Base-by-base conservation (phyloP, 2,888 invertebrate species). In the Apoda limacodes region DNA sequence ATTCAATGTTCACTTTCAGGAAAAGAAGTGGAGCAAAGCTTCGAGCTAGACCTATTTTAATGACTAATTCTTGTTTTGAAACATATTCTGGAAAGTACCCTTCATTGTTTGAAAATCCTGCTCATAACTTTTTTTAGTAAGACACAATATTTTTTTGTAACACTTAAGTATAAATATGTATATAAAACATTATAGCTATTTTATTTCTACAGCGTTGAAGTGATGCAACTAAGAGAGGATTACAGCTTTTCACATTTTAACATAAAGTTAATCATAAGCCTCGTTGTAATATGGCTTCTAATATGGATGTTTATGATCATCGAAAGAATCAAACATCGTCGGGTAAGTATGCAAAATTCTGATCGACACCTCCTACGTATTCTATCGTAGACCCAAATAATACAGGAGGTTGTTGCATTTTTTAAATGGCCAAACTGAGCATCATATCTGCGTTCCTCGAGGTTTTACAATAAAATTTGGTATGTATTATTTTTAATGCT, bases 91-190 rank as follows among this genome's bases (percentile, higher is more conserved):
- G 49, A 22, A 35, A 23, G 2, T 78, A 70, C 43, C 78, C 78
- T 9, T 42, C 49, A 4, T 22, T 68, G 20, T 64, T 50, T 29
- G 57, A 40, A 22, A 64, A 71, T 30, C 76, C 78, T 12, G 58
- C 70, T 2, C 76, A 72, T 40, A 78, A 78, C 39, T 76, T 59
- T 48, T 78, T 78, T 44, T 78, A 60, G 78, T 78, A 52, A 48
- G 74, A n/a, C n/a, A n/a, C n/a, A n/a, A 5, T 33, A 19, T 38
- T 1, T 37, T 21, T n/a, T 38, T 19, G 21, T 17, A 17, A 17
- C 7, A 6, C 17, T 17, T 17, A 17, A 6, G 17, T 17, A 17
- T n/a, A n/a, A n/a, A n/a, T n/a, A 22, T 22, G 10, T 22, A 22
- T n/a, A 4, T 9, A n/a, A 22, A 17, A 7, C 17, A 17, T 17